Evolutionary conservation across 2,888 invertebrate genomes (phyloP).

Genomic region (Metalampra italica): DNA sequence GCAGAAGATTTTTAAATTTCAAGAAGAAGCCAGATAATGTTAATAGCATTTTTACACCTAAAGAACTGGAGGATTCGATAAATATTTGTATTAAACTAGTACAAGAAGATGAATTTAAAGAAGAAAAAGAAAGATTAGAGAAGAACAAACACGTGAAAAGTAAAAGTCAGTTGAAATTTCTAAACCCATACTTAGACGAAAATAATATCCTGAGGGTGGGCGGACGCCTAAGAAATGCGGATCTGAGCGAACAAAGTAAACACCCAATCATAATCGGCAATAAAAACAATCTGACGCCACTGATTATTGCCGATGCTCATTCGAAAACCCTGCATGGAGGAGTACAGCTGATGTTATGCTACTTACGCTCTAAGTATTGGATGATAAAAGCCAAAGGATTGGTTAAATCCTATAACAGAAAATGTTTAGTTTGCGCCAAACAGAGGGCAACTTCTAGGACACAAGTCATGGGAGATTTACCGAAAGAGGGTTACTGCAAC

Average conservation of each 20-base stretch:
- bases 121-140: background rate
- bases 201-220: background rate
- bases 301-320: slow-evolving; percentile 16
- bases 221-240: background rate
- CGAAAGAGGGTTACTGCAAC: slow-evolving; percentile 1
- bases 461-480: no score
- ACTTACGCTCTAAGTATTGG: slow-evolving; percentile 14
- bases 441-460: slow-evolving; percentile 13
- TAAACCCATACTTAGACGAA: background rate
- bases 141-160: background rate
- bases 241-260: slow-evolving; percentile 2
- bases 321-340: slow-evolving; percentile 20
- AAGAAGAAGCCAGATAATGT: background rate
- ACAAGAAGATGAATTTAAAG: background rate
- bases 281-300: slow-evolving; percentile 7
- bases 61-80: background rate
- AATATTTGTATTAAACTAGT: background rate
- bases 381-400: slow-evolving; percentile 9
- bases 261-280: slow-evolving; percentile 14
- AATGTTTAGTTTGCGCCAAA: slow-evolving; percentile 14
- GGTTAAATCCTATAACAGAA: slow-evolving; percentile 2
- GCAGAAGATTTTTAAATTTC: background rate
- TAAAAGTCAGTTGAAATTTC: background rate
- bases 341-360: slow-evolving; percentile 14
- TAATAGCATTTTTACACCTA: background rate